Evolutionary conservation across 2,888 invertebrate genomes (phyloP), one percentile per base, ranked within the genome.

Genomic region (Amorpha juglandis): DNA sequence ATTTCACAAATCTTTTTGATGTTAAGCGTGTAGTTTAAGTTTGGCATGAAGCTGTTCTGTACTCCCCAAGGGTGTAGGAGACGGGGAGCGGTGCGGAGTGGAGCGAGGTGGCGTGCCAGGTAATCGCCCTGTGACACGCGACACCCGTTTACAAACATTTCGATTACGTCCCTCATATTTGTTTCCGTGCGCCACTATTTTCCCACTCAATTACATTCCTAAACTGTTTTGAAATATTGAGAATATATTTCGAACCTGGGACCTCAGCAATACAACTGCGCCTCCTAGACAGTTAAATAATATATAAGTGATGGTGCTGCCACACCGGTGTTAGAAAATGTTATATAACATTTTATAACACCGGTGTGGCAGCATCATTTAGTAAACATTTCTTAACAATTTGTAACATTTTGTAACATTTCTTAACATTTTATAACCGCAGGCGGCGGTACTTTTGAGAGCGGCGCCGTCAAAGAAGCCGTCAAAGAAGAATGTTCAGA

Each of bases 121-220:
- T 91, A 90, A 91, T 88, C 82, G 85, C 74, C 74, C 76, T 72
- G 70, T 79, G 86, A 84, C 90, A 91, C 90, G 91, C 91, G 86
- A 88, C 88, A 86, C 79, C 81, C 83, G 86, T 88, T 90, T 88
- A 90, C 89, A 90, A 91, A 91, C 88, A 90, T 90, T 89, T 87
- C 87, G 85, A 89, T 90, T 88, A 88, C 86, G 82, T 82, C 88
- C 87, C 87, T 86, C 83, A 83, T 88, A 87, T 90, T 89, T 88
- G 85, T 87, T 91, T 89, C 84, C 86, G 82, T 81, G 81, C 80
- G 79, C 77, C 78, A 75, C 82, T 83, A 82, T 83, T 81, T 81
- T 82, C 83, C 85, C 81, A 81, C 81, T 82, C 81, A 81, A 86
- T 86, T 83, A 84, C 78, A 78, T 63, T 71, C 58, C 69, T 51